Evolutionary conservation across 2,113 vertebrate species (phyloP), one percentile per base, ranked within the genome.

Genomic region (Crotalus viridis): DNA sequence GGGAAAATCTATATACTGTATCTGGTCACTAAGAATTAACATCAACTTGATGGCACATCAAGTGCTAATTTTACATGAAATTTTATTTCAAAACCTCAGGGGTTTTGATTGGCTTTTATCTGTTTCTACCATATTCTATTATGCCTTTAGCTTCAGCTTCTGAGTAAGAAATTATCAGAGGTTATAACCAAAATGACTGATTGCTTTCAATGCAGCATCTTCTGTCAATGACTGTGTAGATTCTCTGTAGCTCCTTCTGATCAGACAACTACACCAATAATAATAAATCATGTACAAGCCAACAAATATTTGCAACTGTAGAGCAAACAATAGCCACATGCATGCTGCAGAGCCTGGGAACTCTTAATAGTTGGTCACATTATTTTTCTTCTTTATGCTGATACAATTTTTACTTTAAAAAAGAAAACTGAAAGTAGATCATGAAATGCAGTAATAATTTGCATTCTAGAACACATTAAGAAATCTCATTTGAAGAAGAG

Each of bases 361-460:
- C 2, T 5, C 56, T 56, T 59, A 1, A 51, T 57, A 1, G 12
- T 0, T 81, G 51, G 39, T 19, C 4, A 92, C 54, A 1, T 17
- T 9, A 39, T 0, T 55, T 86, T 94, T 43, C 89, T 89, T 39
- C 88, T 89, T 43, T 91, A 24, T 54, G 90, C 90, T 10, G 26
- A 52, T 85, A 94, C 87, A 9, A 88, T 2, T 51, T 64, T 51
- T 56, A 54, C 57, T 26, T 69, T 28, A 55, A 93, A 48, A 21
- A 13, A 51, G 89, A 93, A 24, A 5, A 9, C 88, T 90, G 74
- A 95, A 93, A 91, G 87, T 33, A 87, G 91, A 93, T 26, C n/a
- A 21, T 0, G 46, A 57, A 90, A 94, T 95, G 81, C 87, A 85
- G 4, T 46, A 93, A 51, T n/a, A 85, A 91, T 55, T 92, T 93